phyloP scores from a whole-genome alignment of 1,140 invertebrate species.

The Brachionus rotundiformis region DNA sequence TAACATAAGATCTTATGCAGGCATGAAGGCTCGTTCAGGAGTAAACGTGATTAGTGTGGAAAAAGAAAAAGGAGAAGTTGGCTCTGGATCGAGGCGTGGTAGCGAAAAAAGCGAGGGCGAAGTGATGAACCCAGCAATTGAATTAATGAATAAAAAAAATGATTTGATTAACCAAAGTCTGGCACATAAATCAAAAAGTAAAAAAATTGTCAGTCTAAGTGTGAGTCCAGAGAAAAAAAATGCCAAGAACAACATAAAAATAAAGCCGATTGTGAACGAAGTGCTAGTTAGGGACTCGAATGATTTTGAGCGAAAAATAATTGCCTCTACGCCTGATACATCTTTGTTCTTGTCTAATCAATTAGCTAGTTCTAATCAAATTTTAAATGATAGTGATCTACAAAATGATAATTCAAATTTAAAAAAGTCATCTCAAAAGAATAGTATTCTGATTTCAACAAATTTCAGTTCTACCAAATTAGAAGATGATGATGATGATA shows the following conservation, averaged over 20 bases:
- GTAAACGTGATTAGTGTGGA: constrained; percentile 10
- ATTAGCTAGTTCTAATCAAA: neutral
- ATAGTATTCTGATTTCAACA: constrained; percentile 13
- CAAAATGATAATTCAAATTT: neutral
- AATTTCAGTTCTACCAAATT: constrained; percentile 9
- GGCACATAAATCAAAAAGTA: constrained; percentile 4
- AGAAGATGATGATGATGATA: constrained; percentile 32
- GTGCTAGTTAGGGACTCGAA: constrained; percentile 25
- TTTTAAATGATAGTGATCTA: constrained; percentile 1
- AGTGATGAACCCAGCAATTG: neutral
- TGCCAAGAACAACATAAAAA: constrained; percentile 31
- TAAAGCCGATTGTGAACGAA: constrained; percentile 22
- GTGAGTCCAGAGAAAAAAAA: constrained; percentile 12
- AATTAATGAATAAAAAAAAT: constrained; percentile 7
- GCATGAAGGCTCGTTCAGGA: neutral
- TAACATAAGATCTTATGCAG: neutral
- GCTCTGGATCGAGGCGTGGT: neutral
- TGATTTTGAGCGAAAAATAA: constrained; percentile 50
- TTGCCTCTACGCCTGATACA: constrained; percentile 45
- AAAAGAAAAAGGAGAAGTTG: constrained; percentile 33
- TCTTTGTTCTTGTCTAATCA: constrained; percentile 33
- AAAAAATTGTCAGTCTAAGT: constrained; percentile 35
- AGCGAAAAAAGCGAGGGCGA: constrained; percentile 48
- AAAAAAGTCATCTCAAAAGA: neutral
- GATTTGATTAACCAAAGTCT: neutral